Evolutionary conservation across 2,797 vertebrate genomes (phyloP), one percentile per base, ranked within the genome.

Genomic region (Telmatherina bonti): DNA sequence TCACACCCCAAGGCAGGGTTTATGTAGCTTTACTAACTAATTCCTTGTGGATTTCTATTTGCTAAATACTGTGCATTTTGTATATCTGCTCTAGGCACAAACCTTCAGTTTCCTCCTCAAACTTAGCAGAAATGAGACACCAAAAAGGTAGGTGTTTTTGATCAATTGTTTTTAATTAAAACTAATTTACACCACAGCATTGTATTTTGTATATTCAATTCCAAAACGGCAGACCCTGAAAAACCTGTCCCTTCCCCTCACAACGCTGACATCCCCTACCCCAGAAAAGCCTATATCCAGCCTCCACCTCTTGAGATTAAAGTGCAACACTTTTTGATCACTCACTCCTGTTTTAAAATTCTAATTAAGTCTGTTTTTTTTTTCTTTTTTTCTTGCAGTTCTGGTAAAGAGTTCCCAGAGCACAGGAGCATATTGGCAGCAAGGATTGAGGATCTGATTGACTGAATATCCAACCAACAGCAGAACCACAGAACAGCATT

Each of bases 311-410:
- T 2, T 10, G 45, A 29, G 35, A 27, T 36, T 56, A 70, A 70
- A 84, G 69, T 67, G 43, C 63, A 68, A 54, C 60, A 64, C 67
- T 59, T 67, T 75, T 55, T 63, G 20, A 83, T 59, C 59, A 10
- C 49, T 73, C 30, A 64, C 24, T 66, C 20, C 5, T 72, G 71
- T 83, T 75, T 77, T 72, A 78, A 81, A 63, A 75, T 88, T 68
- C 58, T 67, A 87, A 85, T 79, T 31, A 88, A 80, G 65, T 65
- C 59, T 56, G 27, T 73, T 66, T 78, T 80, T 80, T 54, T 77
- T 66, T 56, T 29, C 72, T 66, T 78, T 80, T 80, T 54, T 77
- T 66, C 65, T 74, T 68, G 22, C 31, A 61, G 52, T 73, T 72
- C 62, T 67, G 61, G 22, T 72, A 24, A 70, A 83, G 81, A 74